These are phyloP conservation scores for Oscheius sp. DNA, from an alignment of 2,888 invertebrate species.

Conservation along the genomic window DNA sequence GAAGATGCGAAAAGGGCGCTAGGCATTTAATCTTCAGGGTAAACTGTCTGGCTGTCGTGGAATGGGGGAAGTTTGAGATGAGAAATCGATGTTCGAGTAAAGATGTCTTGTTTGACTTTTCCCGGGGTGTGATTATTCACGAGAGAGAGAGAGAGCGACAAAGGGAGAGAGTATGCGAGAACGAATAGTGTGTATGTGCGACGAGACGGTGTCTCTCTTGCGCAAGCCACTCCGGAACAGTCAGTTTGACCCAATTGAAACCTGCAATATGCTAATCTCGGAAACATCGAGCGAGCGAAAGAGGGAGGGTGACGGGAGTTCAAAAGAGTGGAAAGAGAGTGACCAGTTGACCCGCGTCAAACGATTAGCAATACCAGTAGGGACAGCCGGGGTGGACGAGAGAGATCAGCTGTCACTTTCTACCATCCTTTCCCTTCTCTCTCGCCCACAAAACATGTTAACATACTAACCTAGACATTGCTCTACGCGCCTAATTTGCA, in stretches of 20 bases:
- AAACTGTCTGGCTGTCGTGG: neutral
- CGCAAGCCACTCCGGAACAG: conserved; percentile 13
- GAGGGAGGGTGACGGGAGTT: conserved; percentile 12
- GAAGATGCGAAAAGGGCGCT: neutral
- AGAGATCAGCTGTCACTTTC: conserved; percentile 6
- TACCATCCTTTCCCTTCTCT: conserved; percentile 2
- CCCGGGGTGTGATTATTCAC: neutral
- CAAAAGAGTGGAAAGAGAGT: neutral
- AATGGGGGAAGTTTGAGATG: neutral
- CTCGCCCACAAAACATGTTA: neutral
- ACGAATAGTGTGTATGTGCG: conserved; percentile 4
- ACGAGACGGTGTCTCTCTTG: conserved; percentile 1
- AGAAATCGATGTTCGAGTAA: conserved; percentile 17
- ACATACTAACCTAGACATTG: no score
- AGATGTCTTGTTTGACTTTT: conserved; percentile 20
- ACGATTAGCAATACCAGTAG: conserved; percentile 9
- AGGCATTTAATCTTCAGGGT: neutral
- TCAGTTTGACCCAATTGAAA: conserved; percentile 31
- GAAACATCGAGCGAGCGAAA: neutral
- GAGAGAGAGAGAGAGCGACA: conserved; percentile 1
- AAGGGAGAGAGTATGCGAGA: neutral
- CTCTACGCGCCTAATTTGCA: no score
- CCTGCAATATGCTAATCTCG: conserved; percentile 28
- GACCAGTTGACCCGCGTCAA: neutral
- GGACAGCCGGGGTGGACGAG: neutral